Evolutionary conservation across 2,888 invertebrate species (phyloP).

Genomic region (Cataglyphis livida): DNA sequence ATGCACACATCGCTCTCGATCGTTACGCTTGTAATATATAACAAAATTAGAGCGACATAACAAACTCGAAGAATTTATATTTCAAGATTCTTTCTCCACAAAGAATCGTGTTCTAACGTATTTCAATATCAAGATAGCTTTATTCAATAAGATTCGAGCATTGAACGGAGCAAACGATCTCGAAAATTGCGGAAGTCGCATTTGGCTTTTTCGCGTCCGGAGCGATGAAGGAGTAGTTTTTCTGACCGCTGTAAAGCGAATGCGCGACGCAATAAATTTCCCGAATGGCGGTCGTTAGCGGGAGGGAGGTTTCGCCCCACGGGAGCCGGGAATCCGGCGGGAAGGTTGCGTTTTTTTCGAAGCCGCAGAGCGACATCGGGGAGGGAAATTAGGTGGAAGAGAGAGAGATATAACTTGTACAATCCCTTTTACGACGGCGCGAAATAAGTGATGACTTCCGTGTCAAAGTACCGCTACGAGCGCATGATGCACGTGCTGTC

Average conservation of each 20-base stretch:
- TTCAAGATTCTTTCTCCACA: background rate
- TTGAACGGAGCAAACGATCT: background rate
- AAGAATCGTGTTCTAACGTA: background rate
- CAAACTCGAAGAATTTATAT: background rate
- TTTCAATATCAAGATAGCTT: background rate
- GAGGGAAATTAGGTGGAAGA: slow-evolving; percentile 53
- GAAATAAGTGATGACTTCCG: slow-evolving; percentile 57
- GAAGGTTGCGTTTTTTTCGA: slow-evolving; percentile 37
- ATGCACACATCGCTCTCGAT: background rate
- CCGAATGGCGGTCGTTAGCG: slow-evolving; percentile 55
- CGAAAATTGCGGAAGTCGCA: slow-evolving; percentile 19
- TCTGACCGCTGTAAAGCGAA: slow-evolving; percentile 54
- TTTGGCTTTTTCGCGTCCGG: slow-evolving; percentile 18
- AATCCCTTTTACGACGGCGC: slow-evolving; percentile 43
- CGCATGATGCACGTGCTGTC: slow-evolving; percentile 38
- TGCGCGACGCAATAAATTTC: slow-evolving; percentile 53
- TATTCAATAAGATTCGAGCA: background rate
- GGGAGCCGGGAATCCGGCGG: slow-evolving; percentile 16
- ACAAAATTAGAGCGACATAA: background rate
- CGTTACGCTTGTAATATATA: background rate
- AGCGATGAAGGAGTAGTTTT: slow-evolving; percentile 30
- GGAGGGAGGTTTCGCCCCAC: slow-evolving; percentile 46
- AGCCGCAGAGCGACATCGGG: slow-evolving; percentile 34
- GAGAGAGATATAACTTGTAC: slow-evolving; percentile 20
- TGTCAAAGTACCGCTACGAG: slow-evolving; percentile 59